Conservation (phyloP, 2,797 vertebrate species). For the Sparidentex hasta region DNA sequence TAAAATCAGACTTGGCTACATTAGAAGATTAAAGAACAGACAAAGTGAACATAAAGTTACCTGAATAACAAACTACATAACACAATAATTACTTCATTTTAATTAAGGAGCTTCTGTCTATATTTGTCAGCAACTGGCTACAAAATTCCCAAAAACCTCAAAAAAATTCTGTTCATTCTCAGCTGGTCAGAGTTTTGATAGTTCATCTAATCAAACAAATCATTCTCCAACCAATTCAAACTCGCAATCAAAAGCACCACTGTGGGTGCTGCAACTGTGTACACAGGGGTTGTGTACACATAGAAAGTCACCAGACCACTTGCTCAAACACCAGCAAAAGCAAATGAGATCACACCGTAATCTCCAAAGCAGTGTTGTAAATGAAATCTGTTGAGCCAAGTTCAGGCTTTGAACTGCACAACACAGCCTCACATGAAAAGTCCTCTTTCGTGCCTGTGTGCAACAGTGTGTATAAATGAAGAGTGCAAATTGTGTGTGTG, state of each 20-base stretch:
- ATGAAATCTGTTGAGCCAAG: constrained; percentile 15
- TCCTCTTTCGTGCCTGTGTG: constrained; percentile 9
- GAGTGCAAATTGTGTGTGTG: constrained; percentile 18
- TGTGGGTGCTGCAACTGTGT: background rate
- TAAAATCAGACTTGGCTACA: too few relatives aligned
- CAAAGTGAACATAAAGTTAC: too few relatives aligned
- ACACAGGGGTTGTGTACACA: constrained; percentile 18
- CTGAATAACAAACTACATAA: too few relatives aligned
- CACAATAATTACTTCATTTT: too few relatives aligned
- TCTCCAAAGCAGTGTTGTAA: constrained; percentile 39
- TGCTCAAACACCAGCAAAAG: constrained; percentile 41
- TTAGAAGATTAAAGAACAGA: too few relatives aligned
- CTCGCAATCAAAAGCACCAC: constrained; percentile 7
- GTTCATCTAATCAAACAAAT: background rate
- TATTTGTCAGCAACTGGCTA: too few relatives aligned
- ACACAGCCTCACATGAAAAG: constrained; percentile 16
- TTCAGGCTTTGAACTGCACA: constrained; percentile 21
- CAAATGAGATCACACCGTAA: constrained; percentile 44
- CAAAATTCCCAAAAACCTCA: too few relatives aligned
- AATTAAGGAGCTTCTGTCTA: too few relatives aligned
- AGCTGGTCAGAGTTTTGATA: background rate
- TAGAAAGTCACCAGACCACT: constrained; percentile 33
- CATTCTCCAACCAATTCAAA: background rate
- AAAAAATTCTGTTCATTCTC: background rate
- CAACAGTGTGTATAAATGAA: background rate